phyloP scores from a whole-genome alignment of 1,140 invertebrate species.

The Zaprionus capensis region DNA sequence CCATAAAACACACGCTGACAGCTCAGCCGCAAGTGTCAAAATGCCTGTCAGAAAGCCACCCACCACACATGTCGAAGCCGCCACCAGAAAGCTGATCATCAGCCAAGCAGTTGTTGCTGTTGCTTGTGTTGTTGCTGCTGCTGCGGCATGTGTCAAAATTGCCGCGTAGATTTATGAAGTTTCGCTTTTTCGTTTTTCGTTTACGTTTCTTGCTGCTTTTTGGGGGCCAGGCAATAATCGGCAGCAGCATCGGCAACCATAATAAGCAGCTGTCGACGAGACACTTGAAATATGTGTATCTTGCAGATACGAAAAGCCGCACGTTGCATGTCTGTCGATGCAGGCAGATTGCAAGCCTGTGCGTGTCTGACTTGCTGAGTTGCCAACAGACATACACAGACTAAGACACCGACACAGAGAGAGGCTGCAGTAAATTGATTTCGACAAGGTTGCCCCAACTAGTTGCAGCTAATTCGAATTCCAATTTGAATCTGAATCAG shows the following conservation, averaged over 20 bases:
- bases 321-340: constrained; percentile 59
- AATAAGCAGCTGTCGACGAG: constrained; percentile 78
- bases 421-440: constrained; percentile 45
- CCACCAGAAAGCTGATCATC: constrained; percentile 46
- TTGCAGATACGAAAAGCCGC: constrained; percentile 49
- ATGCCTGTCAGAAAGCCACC: constrained; percentile 72
- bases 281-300: constrained; percentile 78
- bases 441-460: constrained; percentile 57
- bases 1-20: constrained; percentile 69
- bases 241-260: constrained; percentile 65
- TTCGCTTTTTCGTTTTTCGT: constrained; percentile 8
- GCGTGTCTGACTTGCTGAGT: constrained; percentile 28
- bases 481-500: constrained; percentile 3
- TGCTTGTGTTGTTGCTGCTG: constrained; percentile 30
- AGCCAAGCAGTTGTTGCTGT: constrained; percentile 20
- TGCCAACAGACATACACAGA: neutral
- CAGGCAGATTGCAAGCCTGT: constrained; percentile 30
- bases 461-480: constrained; percentile 55
- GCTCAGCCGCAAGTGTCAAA: constrained; percentile 68
- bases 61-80: constrained; percentile 48
- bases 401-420: neutral
- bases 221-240: constrained; percentile 61
- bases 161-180: constrained; percentile 72
- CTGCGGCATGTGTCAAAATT: constrained; percentile 58
- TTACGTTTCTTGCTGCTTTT: constrained; percentile 29